phyloP scores from a whole-genome alignment of 2,888 invertebrate species.

The Scaptomyza reducta region DNA sequence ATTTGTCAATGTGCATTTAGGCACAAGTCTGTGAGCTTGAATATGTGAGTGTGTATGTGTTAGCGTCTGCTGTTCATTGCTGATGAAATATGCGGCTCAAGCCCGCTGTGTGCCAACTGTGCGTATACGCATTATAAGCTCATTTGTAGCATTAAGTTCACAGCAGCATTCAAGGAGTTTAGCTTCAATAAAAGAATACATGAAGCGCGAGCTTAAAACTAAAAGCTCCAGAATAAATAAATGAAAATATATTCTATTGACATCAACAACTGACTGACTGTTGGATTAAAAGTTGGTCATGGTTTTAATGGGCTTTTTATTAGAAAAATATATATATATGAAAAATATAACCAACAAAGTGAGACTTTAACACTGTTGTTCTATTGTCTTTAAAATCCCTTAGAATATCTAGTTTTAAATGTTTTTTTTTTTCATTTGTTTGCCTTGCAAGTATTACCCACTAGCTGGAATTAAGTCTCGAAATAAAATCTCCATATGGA shows the following conservation, averaged over 20 bases:
- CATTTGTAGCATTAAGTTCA: slow-evolving; percentile 44
- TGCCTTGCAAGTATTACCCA: too few species aligned
- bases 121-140: slow-evolving; percentile 53
- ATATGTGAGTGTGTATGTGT: slow-evolving; percentile 4
- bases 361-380: too few species aligned
- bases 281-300: too few species aligned
- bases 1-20: slow-evolving; percentile 62
- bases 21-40: neutral
- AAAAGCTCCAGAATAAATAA: neutral
- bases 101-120: slow-evolving; percentile 52
- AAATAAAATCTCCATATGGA: neutral
- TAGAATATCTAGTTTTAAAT: too few species aligned
- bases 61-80: slow-evolving; percentile 17
- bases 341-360: too few species aligned
- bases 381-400: too few species aligned
- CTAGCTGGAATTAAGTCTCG: too few species aligned
- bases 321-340: too few species aligned
- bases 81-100: slow-evolving; percentile 26
- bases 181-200: slow-evolving; percentile 30
- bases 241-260: too few species aligned
- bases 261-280: too few species aligned
- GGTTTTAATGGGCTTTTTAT: too few species aligned
- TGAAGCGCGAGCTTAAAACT: slow-evolving; percentile 7
- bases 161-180: slow-evolving; percentile 26
- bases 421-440: too few species aligned